phyloP scores from a whole-genome alignment of 64 coral and sea anemone species.

The Trachythela sp. region DNA sequence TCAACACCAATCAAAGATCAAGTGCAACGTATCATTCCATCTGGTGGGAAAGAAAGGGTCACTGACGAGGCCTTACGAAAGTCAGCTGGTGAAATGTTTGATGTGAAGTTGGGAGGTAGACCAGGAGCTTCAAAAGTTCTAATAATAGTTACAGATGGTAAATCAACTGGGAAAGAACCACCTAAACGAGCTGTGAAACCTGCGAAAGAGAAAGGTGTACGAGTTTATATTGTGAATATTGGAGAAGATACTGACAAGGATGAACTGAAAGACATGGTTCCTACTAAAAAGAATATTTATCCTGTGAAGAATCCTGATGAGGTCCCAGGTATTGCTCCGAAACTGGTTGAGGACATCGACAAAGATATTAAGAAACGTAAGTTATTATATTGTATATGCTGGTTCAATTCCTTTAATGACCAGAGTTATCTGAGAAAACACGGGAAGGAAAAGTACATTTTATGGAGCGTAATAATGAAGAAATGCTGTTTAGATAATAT shows the following conservation, averaged over 20 bases:
- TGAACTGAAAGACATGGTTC: conserved; percentile 46
- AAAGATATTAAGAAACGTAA: conserved; percentile 23
- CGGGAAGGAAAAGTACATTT: too few relatives aligned
- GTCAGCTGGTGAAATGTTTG: background rate
- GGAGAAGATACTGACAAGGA: conserved; percentile 33
- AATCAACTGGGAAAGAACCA: conserved; percentile 34
- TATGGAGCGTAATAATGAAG: too few relatives aligned
- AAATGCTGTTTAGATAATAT: too few relatives aligned
- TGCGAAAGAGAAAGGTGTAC: conserved; percentile 26
- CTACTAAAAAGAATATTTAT: conserved; percentile 10
- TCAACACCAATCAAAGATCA: background rate
- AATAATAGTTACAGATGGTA: conserved; percentile 42
- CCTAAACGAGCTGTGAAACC: background rate
- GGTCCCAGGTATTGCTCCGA: background rate
- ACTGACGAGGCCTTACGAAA: conserved; percentile 7
- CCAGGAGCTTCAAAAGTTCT: conserved; percentile 31
- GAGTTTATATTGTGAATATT: conserved; percentile 42
- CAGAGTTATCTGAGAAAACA: too few relatives aligned
- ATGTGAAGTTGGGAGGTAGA: conserved; percentile 29
- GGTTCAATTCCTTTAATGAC: too few relatives aligned
- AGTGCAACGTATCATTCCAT: background rate
- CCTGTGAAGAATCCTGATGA: background rate
- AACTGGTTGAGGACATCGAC: background rate
- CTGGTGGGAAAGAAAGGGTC: background rate
- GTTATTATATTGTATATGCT: background rate